Evolutionary conservation across 30 jellyfish, hydroid and myxozoan genomes (phyloP), one percentile per base, ranked within the genome.

Genomic region (Rhopilema esculentum): DNA sequence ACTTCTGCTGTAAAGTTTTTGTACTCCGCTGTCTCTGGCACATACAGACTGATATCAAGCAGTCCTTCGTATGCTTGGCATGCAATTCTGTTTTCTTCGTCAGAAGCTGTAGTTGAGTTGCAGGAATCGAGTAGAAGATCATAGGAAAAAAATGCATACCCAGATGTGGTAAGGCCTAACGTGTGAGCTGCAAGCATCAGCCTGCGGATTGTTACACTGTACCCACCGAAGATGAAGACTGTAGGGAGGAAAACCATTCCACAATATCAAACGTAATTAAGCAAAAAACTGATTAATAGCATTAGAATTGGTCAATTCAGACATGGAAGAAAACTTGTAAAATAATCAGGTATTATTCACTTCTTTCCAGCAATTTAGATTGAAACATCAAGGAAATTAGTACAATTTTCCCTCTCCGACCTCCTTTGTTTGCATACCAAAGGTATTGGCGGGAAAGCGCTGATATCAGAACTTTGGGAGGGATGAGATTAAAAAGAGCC

Each of bases 211-310:
- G 86, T 81, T 0, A 84, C 91, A n/a, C 97, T 82, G 86, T 94
- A 94, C 19, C 98, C 98, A 49, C 98, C 98, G 50, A 94, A 81
- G 25, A 94, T 71, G 76, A 94, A 94, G 8, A 94, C 98, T 94
- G 67, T 4, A 67, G 66, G 4, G 69, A 0, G 48, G 32, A 73
- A 40, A 16, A 29, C 2, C 19, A 70, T 18, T 17, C 6, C 24
- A n/a, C 74, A n/a, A n/a, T n/a, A n/a, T n/a, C n/a, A n/a, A n/a
- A n/a, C n/a, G n/a, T n/a, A n/a, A n/a, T n/a, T n/a, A n/a, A n/a
- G n/a, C n/a, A n/a, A n/a, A n/a, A n/a, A n/a, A n/a, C n/a, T n/a
- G n/a, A n/a, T n/a, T n/a, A n/a, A n/a, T n/a, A n/a, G n/a, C n/a
- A n/a, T n/a, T n/a, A n/a, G n/a, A n/a, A n/a, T n/a, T n/a, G n/a